Conservation (phyloP, 2,888 invertebrate species). For the Rutpela maculata region DNA sequence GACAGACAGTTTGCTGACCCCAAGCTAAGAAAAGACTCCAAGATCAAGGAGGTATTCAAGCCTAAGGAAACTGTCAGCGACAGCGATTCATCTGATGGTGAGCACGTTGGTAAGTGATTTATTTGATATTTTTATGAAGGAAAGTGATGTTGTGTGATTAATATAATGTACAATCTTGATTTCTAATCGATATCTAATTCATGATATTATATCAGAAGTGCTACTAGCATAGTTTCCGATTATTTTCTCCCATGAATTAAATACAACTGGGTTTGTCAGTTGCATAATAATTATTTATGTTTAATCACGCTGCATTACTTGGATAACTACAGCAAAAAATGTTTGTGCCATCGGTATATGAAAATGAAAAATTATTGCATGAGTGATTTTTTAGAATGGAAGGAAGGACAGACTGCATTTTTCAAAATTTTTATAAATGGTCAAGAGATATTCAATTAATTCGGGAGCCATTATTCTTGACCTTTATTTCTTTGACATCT, state of each 20-base stretch:
- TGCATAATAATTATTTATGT: not conserved
- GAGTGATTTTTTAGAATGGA: not conserved
- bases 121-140: not conserved
- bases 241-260: not conserved
- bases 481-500: no score
- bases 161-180: not conserved
- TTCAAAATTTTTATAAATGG: not conserved
- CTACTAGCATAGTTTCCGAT: no score
- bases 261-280: not conserved
- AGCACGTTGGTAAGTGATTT: slow-evolving; percentile 59
- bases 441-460: no score
- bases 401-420: not conserved
- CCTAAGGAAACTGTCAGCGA: slow-evolving; percentile 68
- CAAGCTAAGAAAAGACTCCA: slow-evolving; percentile 73
- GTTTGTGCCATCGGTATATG: slow-evolving; percentile 2
- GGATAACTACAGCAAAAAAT: not conserved
- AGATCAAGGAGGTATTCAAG: slow-evolving; percentile 65
- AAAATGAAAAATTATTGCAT: not conserved
- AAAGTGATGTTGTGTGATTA: slow-evolving; percentile 1
- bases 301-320: not conserved
- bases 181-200: no score
- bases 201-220: no score
- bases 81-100: slow-evolving; percentile 71
- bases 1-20: slow-evolving; percentile 76
- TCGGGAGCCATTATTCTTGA: no score